Percentiles rank a stretch among this genome's conserved stretches.
These are phyloP conservation scores for Myrmophylax atrothorax DNA, from an alignment of 2,113 vertebrate species.

Conservation along the genomic window DNA sequence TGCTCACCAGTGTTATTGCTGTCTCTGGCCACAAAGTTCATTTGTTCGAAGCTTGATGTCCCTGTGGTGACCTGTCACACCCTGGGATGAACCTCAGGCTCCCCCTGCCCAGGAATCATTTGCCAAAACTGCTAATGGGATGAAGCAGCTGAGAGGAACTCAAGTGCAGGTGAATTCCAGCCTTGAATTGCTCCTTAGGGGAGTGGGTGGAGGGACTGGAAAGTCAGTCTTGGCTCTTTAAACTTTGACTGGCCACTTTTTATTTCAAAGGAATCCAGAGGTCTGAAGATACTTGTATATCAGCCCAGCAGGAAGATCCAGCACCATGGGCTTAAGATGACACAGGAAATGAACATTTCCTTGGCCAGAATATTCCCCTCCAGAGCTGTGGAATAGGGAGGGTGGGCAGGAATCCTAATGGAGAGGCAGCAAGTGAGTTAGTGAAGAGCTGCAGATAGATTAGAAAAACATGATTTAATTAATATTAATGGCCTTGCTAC, in stretches of 20 bases:
- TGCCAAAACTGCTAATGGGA: background rate
- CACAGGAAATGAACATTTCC: background rate
- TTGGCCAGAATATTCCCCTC: background rate
- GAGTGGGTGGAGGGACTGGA: background rate
- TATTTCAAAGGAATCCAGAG: background rate
- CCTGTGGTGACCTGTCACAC: background rate
- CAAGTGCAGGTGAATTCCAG: background rate
- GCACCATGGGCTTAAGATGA: background rate
- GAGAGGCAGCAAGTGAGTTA: background rate
- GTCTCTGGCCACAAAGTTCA: background rate
- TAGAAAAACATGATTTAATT: background rate
- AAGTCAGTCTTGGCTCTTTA: background rate
- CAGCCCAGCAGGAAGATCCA: background rate
- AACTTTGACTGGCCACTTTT: background rate
- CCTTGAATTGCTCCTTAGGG: background rate
- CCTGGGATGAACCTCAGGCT: background rate
- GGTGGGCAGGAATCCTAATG: background rate
- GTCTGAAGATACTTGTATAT: background rate
- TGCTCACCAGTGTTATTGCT: background rate
- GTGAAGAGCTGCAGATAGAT: background rate
- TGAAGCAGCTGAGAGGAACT: background rate
- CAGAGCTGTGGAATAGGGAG: background rate
- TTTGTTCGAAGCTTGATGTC: background rate
- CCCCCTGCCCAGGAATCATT: background rate
- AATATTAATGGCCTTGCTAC: background rate